phyloP scores from a whole-genome alignment of 1,140 invertebrate species.

The Copidosoma floridanum region DNA sequence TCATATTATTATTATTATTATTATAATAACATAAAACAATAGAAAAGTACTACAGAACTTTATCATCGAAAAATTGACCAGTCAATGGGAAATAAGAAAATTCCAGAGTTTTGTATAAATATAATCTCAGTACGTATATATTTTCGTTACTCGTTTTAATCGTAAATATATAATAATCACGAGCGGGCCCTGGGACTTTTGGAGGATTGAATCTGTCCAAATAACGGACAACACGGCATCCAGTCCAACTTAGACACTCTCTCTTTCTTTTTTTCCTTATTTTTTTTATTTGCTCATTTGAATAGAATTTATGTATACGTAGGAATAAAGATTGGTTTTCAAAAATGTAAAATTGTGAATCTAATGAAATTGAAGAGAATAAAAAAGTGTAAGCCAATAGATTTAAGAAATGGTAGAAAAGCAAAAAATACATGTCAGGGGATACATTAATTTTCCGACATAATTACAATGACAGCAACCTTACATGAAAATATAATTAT shows the following conservation, averaged over 20 bases:
- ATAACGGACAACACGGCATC: too few relatives aligned
- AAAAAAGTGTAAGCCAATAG: too few relatives aligned
- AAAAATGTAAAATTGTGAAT: too few relatives aligned
- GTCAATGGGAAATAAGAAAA: constrained; percentile 11
- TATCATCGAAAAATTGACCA: constrained; percentile 25
- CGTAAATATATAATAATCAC: constrained; percentile 1
- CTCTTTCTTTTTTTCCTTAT: background rate
- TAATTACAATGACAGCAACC: constrained; percentile 24
- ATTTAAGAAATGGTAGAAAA: background rate
- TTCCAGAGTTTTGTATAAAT: constrained; percentile 17
- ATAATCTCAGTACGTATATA: constrained; percentile 3
- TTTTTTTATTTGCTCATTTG: too few relatives aligned
- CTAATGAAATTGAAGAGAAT: too few relatives aligned
- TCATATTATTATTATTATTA: constrained; percentile 12
- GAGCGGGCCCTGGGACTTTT: background rate
- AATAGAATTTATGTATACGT: too few relatives aligned
- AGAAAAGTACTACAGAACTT: constrained; percentile 24
- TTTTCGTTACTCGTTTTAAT: too few relatives aligned
- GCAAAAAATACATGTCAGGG: background rate
- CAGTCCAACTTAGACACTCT: background rate
- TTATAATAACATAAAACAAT: constrained; percentile 14
- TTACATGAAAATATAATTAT: constrained; percentile 16
- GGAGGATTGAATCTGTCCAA: too few relatives aligned
- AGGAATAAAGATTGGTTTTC: too few relatives aligned
- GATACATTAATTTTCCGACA: background rate